Evolutionary conservation across 92 coral and sea anemone species (phyloP).

Genomic region (Plumapathes pennacea): DNA sequence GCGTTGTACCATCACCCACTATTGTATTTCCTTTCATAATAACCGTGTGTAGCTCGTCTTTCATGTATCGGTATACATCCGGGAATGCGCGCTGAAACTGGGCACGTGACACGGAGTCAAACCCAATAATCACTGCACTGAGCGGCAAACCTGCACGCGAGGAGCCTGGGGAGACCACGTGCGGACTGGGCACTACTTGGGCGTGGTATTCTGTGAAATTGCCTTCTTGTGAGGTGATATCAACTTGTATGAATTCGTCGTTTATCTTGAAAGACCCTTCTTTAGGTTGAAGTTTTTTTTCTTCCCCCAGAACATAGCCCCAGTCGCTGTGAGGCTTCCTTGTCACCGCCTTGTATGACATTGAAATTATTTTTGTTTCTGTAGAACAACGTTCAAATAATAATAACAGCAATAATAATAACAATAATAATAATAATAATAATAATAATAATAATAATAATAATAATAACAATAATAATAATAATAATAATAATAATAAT

Average conservation of each 20-base stretch:
- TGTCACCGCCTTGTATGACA: constrained; percentile 9
- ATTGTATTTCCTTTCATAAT: constrained; percentile 78
- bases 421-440: too few relatives aligned
- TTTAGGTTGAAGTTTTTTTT: too few relatives aligned
- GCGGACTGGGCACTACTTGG: constrained; percentile 69
- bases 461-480: too few relatives aligned
- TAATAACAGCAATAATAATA: too few relatives aligned
- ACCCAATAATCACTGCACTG: constrained; percentile 80
- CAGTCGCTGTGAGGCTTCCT: constrained; percentile 56
- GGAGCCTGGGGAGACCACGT: constrained; percentile 10
- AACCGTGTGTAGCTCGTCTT: constrained; percentile 61
- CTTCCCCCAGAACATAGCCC: constrained; percentile 45
- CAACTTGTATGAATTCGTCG: constrained; percentile 78
- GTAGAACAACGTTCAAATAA: too few relatives aligned
- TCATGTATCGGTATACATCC: constrained; percentile 64
- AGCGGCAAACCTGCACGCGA: constrained; percentile 58
- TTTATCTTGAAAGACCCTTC: constrained; percentile 30
- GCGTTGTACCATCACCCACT: constrained; percentile 97
- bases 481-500: too few relatives aligned
- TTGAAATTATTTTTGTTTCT: too few relatives aligned
- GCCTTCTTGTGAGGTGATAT: constrained; percentile 48
- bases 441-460: too few relatives aligned
- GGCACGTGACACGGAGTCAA: constrained; percentile 79
- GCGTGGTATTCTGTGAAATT: constrained; percentile 78
- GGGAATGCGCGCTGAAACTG: constrained; percentile 84